Conservation (phyloP, 2,888 invertebrate species). For the Chironomus riparius region DNA sequence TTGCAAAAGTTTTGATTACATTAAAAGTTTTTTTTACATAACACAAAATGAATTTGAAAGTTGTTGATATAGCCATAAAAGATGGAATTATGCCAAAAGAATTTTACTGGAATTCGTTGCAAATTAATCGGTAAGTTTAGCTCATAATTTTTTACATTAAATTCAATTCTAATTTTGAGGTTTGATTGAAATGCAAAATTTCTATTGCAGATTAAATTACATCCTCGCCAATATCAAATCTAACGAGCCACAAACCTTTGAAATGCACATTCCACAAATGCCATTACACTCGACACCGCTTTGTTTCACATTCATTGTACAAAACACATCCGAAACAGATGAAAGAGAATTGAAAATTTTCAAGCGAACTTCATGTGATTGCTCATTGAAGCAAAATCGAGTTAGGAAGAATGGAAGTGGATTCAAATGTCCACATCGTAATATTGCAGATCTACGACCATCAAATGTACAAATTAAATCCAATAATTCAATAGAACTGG, state of each 20-base stretch:
- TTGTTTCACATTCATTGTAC: not conserved
- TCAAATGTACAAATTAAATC: not conserved
- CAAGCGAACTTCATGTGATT: not conserved
- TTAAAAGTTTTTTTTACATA: too few species aligned
- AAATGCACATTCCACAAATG: not conserved
- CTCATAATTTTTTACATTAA: not conserved
- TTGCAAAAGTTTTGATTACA: too few species aligned
- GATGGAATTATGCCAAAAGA: not conserved
- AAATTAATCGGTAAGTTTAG: not conserved
- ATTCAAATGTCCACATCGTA: not conserved
- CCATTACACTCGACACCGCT: not conserved
- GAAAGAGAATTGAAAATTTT: conserved; percentile 5
- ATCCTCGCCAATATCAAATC: not conserved
- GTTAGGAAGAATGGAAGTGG: not conserved
- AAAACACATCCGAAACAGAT: not conserved
- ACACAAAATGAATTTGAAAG: not conserved
- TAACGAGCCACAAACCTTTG: not conserved
- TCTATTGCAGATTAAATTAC: not conserved
- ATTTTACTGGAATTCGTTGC: conserved; percentile 1
- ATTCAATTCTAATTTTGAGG: not conserved
- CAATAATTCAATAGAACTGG: not conserved
- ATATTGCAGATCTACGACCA: not conserved
- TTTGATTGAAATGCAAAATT: not conserved
- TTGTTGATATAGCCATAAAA: not conserved
- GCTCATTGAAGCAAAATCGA: not conserved